Percentiles rank a stretch among this genome's conserved stretches.
Conservation (phyloP, 1,140 invertebrate species). For the Papilio glaucus region DNA sequence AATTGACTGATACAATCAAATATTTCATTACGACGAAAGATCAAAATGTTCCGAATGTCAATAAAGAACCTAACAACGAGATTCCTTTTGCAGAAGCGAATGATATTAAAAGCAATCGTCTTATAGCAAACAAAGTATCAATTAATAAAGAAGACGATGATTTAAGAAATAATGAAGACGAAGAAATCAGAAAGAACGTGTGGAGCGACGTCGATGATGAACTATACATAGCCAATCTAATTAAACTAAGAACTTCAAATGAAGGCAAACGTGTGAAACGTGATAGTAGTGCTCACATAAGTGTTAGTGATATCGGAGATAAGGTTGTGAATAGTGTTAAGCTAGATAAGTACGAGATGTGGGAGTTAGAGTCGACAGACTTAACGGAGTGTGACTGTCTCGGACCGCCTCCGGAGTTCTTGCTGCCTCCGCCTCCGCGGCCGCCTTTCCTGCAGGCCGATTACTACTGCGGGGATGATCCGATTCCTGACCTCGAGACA, state of each 20-base stretch:
- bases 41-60: constrained; percentile 48
- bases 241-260: constrained; percentile 75
- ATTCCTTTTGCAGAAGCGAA: constrained; percentile 34
- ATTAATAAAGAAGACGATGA: constrained; percentile 44
- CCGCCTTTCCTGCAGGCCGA: constrained; percentile 83
- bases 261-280: constrained; percentile 73
- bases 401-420: constrained; percentile 85
- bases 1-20: constrained; percentile 41
- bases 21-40: constrained; percentile 45
- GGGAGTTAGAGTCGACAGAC: constrained; percentile 78
- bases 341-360: constrained; percentile 79
- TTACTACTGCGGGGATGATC: constrained; percentile 81
- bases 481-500: constrained; percentile 80
- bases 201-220: constrained; percentile 79
- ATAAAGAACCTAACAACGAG: constrained; percentile 36
- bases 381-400: constrained; percentile 84
- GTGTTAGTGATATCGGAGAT: constrained; percentile 77
- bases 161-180: constrained; percentile 56
- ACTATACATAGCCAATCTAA: constrained; percentile 77
- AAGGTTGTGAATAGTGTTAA: constrained; percentile 83
- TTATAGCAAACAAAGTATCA: constrained; percentile 62
- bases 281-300: constrained; percentile 73
- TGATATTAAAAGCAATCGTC: constrained; percentile 41
- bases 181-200: constrained; percentile 73
- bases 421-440: constrained; percentile 84